phyloP scores from a whole-genome alignment of 2,797 vertebrate genomes.

The Adelosebastes latens region DNA sequence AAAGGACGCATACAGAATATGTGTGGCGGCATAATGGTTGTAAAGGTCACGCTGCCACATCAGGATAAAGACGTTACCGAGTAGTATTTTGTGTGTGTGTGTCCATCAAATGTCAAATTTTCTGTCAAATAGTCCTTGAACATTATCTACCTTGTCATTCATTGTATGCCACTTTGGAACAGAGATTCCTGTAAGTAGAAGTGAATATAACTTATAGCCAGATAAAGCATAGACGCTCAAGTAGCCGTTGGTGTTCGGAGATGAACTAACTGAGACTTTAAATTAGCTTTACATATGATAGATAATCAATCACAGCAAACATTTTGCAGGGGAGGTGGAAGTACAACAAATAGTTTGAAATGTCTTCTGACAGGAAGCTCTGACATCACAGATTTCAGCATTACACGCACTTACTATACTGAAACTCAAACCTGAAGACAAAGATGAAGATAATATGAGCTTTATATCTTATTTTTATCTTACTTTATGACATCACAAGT shows the following conservation, averaged over 20 bases:
- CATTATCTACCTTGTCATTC: not conserved
- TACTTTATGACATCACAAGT: no score
- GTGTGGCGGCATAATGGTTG: not conserved
- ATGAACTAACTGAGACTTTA: not conserved
- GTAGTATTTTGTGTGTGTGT: not conserved
- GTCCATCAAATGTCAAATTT: not conserved
- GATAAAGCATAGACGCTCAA: not conserved
- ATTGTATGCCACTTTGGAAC: not conserved
- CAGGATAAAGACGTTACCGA: not conserved
- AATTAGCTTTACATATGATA: not conserved
- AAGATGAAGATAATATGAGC: not conserved
- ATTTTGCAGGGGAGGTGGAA: not conserved
- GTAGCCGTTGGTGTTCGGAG: not conserved
- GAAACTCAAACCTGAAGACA: not conserved
- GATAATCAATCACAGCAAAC: not conserved
- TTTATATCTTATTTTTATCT: not conserved
- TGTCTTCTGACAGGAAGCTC: not conserved
- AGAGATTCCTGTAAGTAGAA: not conserved
- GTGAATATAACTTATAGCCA: not conserved
- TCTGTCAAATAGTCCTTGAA: not conserved
- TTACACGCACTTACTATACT: not conserved
- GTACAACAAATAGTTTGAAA: not conserved
- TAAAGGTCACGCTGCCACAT: not conserved
- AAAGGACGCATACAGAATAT: not conserved
- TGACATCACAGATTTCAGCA: not conserved